Base-by-base conservation (phyloP, 2,888 invertebrate species). In the Biston betularia region DNA sequence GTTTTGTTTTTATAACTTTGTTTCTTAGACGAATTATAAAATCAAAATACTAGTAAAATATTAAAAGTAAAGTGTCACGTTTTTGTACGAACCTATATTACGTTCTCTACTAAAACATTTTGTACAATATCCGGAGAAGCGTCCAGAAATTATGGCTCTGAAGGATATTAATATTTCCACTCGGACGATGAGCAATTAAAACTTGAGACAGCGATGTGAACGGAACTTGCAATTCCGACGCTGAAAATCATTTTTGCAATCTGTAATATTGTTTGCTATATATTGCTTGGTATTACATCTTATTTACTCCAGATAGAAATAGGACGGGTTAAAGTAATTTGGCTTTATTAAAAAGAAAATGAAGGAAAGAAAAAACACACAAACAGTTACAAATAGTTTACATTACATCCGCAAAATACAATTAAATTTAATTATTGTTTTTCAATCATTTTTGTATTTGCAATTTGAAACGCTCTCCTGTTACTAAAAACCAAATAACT, bases 101-200 rank as follows among this genome's bases (percentile, higher is more conserved):
- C 54, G 59, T 54, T 69, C 70, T 74, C 74, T 79, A 79, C 78
- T 75, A 75, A 73, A 40, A 67, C 55, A 67, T 46, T 61, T 74
- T 73, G 71, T 71, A 71, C 74, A 70, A 76, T 72, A 73, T 73
- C 73, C 70, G 77, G 80, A 81, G 78, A 82, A 77, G 24, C 58
- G 48, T 49, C 82, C 59, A 60, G 54, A 40, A 42, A 42, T 40
- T 40, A 48, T 33, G 42, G 35, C 81, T 82, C 78, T 77, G 79
- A 81, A 84, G 85, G 86, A 88, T 89, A 89, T 89, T 89, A 89
- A 89, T 90, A 87, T 89, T 85, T 79, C 83, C 88, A 86, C 81
- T 89, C 79, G 79, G 83, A 82, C 86, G 83, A 87, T 85, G 82
- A 87, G 84, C 88, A 90, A 90, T 90, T 90, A 88, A 88, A 90